phyloP scores from a whole-genome alignment of 2,888 invertebrate species.

The Hypercompe scribonia region DNA sequence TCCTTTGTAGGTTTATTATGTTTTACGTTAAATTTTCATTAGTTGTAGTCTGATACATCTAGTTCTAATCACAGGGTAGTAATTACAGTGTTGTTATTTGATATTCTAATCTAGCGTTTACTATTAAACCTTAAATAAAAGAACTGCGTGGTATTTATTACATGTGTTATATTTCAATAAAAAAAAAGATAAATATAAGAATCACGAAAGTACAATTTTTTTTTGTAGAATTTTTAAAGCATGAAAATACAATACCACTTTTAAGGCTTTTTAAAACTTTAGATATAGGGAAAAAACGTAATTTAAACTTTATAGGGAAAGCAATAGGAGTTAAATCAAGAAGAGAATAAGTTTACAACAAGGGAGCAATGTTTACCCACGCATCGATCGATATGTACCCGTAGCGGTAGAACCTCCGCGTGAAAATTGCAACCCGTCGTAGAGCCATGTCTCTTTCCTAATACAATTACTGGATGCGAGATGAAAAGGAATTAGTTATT shows the following conservation, averaged over 20 bases:
- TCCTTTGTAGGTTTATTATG: not conserved
- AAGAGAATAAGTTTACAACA: constrained; percentile 59
- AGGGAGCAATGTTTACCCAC: constrained; percentile 81
- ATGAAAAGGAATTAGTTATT: constrained; percentile 45
- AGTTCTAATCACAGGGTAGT: not conserved
- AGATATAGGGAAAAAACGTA: not conserved
- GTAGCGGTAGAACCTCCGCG: constrained; percentile 70
- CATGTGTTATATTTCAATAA: not conserved
- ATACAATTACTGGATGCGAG: constrained; percentile 66
- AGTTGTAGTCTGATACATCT: not conserved
- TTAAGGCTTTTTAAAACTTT: constrained; percentile 26
- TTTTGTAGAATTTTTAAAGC: constrained; percentile 23
- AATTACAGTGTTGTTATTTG: not conserved
- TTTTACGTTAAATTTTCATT: not conserved
- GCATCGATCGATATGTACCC: constrained; percentile 79
- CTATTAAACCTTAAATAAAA: not conserved
- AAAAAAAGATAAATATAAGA: not conserved
- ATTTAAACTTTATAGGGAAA: constrained; percentile 36
- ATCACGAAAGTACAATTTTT: constrained; percentile 20
- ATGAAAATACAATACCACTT: constrained; percentile 24
- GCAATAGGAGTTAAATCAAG: constrained; percentile 28
- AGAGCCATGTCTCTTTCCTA: constrained; percentile 59
- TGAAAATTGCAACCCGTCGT: constrained; percentile 83
- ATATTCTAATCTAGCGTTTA: not conserved
- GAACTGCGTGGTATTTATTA: not conserved